Percentiles rank a stretch among this genome's conserved stretches.
These are phyloP conservation scores for Thymelicus lineola DNA, from an alignment of 2,888 invertebrate species.

Conservation along the genomic window DNA sequence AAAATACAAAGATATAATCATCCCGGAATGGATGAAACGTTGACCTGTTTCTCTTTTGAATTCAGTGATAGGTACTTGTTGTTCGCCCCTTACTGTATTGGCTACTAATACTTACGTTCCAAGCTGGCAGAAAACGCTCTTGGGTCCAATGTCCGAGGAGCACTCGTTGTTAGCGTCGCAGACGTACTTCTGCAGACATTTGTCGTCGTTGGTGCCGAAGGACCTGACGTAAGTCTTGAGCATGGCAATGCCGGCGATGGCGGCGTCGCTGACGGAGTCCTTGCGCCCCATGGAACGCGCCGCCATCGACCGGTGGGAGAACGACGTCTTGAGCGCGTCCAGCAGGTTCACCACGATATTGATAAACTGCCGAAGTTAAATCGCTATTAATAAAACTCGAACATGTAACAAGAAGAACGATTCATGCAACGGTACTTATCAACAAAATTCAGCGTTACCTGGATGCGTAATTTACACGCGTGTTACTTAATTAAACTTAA, in stretches of 20 bases:
- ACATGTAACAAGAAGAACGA: neutral
- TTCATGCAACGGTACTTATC: slow-evolving; percentile 2
- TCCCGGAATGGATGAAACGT: too few species aligned
- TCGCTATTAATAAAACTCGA: slow-evolving; percentile 20
- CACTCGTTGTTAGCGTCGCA: slow-evolving; percentile 97
- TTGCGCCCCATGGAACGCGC: slow-evolving; percentile 94
- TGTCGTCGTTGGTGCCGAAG: slow-evolving; percentile 90
- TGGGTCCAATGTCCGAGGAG: slow-evolving; percentile 90
- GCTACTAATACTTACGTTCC: slow-evolving; percentile 91
- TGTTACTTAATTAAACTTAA: slow-evolving; percentile 15
- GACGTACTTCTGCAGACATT: slow-evolving; percentile 94
- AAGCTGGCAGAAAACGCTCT: slow-evolving; percentile 95
- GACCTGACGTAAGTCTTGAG: slow-evolving; percentile 95
- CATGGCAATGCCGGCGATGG: slow-evolving; percentile 94
- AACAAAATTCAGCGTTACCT: slow-evolving; percentile 18
- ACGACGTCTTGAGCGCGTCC: slow-evolving; percentile 96
- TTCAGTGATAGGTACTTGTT: too few species aligned
- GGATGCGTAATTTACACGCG: slow-evolving; percentile 31
- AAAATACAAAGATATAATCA: too few species aligned
- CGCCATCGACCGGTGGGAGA: slow-evolving; percentile 94
- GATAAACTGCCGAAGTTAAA: slow-evolving; percentile 88
- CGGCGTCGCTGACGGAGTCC: slow-evolving; percentile 95
- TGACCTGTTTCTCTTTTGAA: too few species aligned
- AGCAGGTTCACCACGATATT: slow-evolving; percentile 95
- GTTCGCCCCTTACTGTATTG: neutral